A percentile compares a stretch with the other conserved stretches of the same genome.
Conservation (phyloP, 2,797 vertebrate species). For the Neomorphus geoffroyi region DNA sequence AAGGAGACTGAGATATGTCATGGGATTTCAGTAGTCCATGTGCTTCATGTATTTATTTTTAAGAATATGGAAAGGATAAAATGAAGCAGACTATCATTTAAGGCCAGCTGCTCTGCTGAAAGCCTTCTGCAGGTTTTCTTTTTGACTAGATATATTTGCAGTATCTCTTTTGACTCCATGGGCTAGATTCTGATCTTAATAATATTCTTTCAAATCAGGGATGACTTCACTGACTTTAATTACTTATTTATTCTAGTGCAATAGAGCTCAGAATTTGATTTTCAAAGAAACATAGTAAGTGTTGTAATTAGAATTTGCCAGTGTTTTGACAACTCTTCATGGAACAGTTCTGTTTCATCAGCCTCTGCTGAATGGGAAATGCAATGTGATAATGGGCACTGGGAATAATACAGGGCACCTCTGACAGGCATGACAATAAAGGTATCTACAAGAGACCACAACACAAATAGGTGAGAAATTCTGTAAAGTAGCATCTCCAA, state of each 20-base stretch:
- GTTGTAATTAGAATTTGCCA: constrained; percentile 30
- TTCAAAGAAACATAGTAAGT: constrained; percentile 17
- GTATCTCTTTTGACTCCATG: neutral
- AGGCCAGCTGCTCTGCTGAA: neutral
- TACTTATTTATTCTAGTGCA: neutral
- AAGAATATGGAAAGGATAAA: neutral
- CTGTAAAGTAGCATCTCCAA: neutral
- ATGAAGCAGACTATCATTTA: neutral
- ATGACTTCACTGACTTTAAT: neutral
- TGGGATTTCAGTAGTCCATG: neutral
- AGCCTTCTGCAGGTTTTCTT: neutral
- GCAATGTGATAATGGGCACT: neutral
- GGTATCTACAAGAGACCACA: neutral
- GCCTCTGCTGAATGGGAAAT: neutral
- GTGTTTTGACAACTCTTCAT: constrained; percentile 45
- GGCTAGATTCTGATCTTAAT: constrained; percentile 8
- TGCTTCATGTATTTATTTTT: neutral
- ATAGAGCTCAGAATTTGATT: neutral
- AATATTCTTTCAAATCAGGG: neutral
- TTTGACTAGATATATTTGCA: neutral
- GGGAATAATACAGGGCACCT: neutral
- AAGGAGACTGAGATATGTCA: neutral
- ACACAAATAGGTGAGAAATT: neutral
- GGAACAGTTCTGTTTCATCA: neutral
- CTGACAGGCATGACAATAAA: neutral